These are phyloP conservation scores for Turritopsis rubra DNA, from an alignment of 30 jellyfish, hydroid and myxozoan species.

Conservation along the genomic window DNA sequence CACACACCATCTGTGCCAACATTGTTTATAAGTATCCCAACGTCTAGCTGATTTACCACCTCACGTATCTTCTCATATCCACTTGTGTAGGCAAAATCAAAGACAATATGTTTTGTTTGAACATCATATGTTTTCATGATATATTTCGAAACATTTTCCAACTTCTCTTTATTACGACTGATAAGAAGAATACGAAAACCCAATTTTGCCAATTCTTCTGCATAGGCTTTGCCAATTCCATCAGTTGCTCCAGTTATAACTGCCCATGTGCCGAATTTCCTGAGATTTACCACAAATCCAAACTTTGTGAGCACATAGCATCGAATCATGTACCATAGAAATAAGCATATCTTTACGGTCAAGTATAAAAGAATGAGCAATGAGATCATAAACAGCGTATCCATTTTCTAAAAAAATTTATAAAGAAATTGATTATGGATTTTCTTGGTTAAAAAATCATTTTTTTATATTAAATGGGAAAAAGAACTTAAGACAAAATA, in stretches of 20 bases:
- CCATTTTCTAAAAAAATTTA: neutral
- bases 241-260: slow-evolving; percentile 53
- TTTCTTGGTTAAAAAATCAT: no score
- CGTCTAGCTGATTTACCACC: slow-evolving; percentile 20
- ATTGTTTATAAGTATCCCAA: slow-evolving; percentile 38
- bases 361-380: neutral
- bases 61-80: slow-evolving; percentile 13
- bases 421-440: no score
- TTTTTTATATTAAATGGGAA: no score
- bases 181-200: slow-evolving; percentile 36
- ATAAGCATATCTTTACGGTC: neutral
- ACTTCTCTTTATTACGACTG: slow-evolving; percentile 25
- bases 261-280: slow-evolving; percentile 41
- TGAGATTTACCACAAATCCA: slow-evolving; percentile 21
- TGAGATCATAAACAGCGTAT: neutral
- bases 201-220: slow-evolving; percentile 25
- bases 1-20: slow-evolving; percentile 21
- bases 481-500: no score
- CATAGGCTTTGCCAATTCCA: slow-evolving; percentile 45
- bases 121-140: slow-evolving; percentile 1
- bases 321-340: slow-evolving; percentile 18
- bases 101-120: slow-evolving; percentile 11
- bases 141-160: slow-evolving; percentile 18
- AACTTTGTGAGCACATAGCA: slow-evolving; percentile 14
- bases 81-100: slow-evolving; percentile 21